phyloP scores from a whole-genome alignment of 2,888 invertebrate genomes.

The Pachliopta kotzebuea region DNA sequence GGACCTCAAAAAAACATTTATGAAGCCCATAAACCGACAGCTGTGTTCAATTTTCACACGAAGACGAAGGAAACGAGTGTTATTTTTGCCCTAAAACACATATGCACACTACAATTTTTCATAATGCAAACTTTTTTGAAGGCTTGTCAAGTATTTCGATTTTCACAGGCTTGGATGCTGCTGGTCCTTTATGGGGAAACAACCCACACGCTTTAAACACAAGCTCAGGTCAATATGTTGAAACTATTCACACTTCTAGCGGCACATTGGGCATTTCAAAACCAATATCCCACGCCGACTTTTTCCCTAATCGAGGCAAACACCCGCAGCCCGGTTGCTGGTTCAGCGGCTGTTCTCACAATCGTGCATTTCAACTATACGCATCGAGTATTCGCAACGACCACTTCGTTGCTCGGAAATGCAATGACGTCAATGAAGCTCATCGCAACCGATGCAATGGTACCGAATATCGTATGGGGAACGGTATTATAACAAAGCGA shows the following conservation, averaged over 20 bases:
- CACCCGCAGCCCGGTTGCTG: slow-evolving; percentile 57
- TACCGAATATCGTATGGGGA: slow-evolving; percentile 47
- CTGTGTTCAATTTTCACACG: no score
- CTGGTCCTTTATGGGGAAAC: slow-evolving; percentile 51
- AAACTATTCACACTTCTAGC: slow-evolving; percentile 60
- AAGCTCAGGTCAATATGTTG: slow-evolving; percentile 50
- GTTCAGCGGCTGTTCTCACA: slow-evolving; percentile 53
- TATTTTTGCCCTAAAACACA: no score
- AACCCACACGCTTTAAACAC: slow-evolving; percentile 44
- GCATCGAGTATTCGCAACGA: slow-evolving; percentile 50
- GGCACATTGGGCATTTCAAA: slow-evolving; percentile 50
- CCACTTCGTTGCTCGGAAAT: slow-evolving; percentile 48
- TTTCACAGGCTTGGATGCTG: slow-evolving; percentile 43
- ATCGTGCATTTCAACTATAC: slow-evolving; percentile 48
- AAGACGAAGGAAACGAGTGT: no score
- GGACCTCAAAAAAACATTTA: no score
- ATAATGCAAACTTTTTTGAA: neutral
- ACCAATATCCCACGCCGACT: slow-evolving; percentile 46
- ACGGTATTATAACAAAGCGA: slow-evolving; percentile 42
- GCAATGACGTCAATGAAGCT: slow-evolving; percentile 43
- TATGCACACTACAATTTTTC: neutral
- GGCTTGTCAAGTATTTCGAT: neutral
- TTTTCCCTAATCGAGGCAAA: slow-evolving; percentile 61
- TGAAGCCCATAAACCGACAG: no score
- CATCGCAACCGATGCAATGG: slow-evolving; percentile 44